Percentiles rank a stretch among this genome's conserved stretches.
These are phyloP conservation scores for Betta splendens DNA, from an alignment of 2,797 vertebrate genomes.

Conservation along the genomic window DNA sequence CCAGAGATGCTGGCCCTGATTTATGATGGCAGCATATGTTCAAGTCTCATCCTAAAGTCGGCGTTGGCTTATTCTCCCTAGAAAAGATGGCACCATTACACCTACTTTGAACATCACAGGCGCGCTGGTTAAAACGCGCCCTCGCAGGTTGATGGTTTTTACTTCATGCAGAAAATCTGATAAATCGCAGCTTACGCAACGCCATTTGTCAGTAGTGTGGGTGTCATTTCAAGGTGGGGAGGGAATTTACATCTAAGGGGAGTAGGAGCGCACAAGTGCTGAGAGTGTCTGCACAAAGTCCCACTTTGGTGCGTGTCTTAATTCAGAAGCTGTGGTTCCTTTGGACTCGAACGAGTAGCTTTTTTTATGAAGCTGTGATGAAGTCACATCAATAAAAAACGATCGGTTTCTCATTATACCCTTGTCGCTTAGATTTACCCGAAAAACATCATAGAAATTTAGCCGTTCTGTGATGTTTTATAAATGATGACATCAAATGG, in stretches of 20 bases:
- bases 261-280: conserved; percentile 5
- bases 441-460: too few relatives aligned
- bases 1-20: conserved; percentile 69
- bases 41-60: conserved; percentile 43
- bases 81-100: conserved; percentile 25
- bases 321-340: conserved; percentile 12
- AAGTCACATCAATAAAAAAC: conserved; percentile 41
- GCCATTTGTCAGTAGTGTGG: conserved; percentile 14
- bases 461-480: conserved; percentile 34
- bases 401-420: conserved; percentile 5
- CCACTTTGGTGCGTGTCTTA: not conserved
- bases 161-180: conserved; percentile 19
- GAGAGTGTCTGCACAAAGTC: not conserved
- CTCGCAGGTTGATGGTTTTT: conserved; percentile 17
- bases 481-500: conserved; percentile 30
- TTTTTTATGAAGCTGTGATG: conserved; percentile 18
- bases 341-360: conserved; percentile 5
- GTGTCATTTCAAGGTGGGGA: conserved; percentile 6
- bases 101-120: conserved; percentile 8
- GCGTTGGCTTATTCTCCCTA: conserved; percentile 10
- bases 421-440: conserved; percentile 20
- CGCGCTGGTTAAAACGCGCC: conserved; percentile 31
- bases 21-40: conserved; percentile 67
- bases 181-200: conserved; percentile 27
- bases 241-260: conserved; percentile 3